These are phyloP conservation scores for Halisarca cf. caerulea DNA, from an alignment of 37 sponge, comb jelly and placozoan genomes.

Conservation along the genomic window DNA sequence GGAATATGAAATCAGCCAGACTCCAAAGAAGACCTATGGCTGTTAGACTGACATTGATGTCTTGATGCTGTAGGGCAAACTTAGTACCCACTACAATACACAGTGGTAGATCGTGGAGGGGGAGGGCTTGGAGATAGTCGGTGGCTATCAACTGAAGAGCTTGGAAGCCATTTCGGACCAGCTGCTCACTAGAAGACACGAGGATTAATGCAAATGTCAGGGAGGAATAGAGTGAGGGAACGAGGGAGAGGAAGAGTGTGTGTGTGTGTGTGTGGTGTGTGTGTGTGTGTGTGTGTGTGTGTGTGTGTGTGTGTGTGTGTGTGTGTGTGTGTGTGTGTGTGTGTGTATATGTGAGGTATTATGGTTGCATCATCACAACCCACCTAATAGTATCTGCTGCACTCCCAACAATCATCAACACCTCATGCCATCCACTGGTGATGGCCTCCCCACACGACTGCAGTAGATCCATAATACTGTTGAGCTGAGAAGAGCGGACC, in stretches of 20 bases:
- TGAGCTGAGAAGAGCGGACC: not conserved
- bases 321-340: too few species aligned
- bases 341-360: too few species aligned
- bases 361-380: not conserved
- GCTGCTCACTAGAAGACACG: conserved; percentile 51
- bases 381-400: conserved; percentile 8
- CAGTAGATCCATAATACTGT: conserved; percentile 10
- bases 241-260: too few species aligned
- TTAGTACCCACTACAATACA: conserved; percentile 68
- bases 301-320: too few species aligned
- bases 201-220: too few species aligned
- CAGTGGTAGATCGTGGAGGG: conserved; percentile 64
- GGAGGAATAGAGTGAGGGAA: too few species aligned
- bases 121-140: conserved; percentile 85
- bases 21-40: conserved; percentile 97
- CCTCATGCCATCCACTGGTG: not conserved
- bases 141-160: conserved; percentile 86
- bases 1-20: conserved; percentile 88
- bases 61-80: conserved; percentile 84
- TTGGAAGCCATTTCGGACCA: conserved; percentile 81
- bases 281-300: too few species aligned
- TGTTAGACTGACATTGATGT: conserved; percentile 93
- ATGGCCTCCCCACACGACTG: conserved; percentile 33
- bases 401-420: not conserved
- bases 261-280: too few species aligned